Conservation (phyloP, 2,797 vertebrate species). For the Sebastes melanostomus region DNA sequence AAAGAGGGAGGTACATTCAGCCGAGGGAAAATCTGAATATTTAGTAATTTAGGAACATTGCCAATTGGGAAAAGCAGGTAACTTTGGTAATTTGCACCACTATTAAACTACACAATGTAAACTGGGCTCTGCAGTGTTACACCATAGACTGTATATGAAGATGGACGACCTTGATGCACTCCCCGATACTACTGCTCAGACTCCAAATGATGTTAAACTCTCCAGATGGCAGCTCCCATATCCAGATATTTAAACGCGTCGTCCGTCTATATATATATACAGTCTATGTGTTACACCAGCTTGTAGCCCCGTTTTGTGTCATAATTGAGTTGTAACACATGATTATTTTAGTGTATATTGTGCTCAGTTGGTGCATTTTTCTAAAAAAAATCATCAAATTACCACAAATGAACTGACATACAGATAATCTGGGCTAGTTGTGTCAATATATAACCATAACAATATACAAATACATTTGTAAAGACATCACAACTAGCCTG, state of each 20-base stretch:
- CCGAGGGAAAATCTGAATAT: background rate
- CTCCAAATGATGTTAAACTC: too few species aligned
- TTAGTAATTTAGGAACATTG: background rate
- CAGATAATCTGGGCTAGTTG: background rate
- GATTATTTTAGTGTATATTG: background rate
- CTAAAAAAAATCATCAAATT: background rate
- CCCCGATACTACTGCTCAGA: too few species aligned
- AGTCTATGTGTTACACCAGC: background rate
- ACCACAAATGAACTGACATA: background rate
- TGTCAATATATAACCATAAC: background rate
- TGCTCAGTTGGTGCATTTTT: background rate
- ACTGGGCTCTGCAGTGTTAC: background rate
- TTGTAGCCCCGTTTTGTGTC: background rate
- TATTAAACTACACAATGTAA: background rate
- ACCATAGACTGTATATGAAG: too few species aligned
- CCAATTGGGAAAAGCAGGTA: background rate
- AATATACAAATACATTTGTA: background rate
- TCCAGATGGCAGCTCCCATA: too few species aligned
- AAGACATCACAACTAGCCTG: background rate
- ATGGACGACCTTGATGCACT: too few species aligned
- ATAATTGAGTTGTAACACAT: background rate
- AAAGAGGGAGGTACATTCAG: background rate
- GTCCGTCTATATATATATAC: too few species aligned
- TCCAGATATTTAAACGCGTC: too few species aligned
- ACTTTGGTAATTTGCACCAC: background rate